These are phyloP conservation scores for Rhinopomastus cyanomelas DNA, from an alignment of 2,113 vertebrate genomes.

Conservation along the genomic window DNA sequence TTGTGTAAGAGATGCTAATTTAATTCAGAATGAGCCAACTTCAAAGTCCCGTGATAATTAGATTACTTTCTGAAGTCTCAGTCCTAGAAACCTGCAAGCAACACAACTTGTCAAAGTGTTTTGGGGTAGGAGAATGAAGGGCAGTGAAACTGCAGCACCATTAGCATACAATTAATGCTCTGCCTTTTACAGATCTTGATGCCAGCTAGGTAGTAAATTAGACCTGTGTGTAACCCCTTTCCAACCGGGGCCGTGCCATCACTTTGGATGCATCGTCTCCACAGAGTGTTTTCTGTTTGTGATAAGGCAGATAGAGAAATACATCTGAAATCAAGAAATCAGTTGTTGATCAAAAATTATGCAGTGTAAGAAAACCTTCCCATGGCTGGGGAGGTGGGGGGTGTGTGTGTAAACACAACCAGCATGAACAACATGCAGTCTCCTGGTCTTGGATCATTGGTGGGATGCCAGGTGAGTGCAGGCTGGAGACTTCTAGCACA, in stretches of 20 bases:
- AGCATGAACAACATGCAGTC: neutral
- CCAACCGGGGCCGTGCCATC: neutral
- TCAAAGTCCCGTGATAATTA: neutral
- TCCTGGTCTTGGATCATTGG: neutral
- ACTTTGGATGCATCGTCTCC: neutral
- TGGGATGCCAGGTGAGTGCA: neutral
- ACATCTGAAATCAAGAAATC: neutral
- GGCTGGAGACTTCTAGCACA: neutral
- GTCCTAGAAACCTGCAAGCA: neutral
- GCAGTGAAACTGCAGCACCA: neutral
- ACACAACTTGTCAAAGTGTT: neutral
- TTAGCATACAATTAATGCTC: neutral
- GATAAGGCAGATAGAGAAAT: neutral
- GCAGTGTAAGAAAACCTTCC: neutral
- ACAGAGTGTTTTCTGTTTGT: neutral
- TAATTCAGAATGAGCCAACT: neutral
- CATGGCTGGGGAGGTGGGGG: fast-evolving
- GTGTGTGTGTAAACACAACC: neutral
- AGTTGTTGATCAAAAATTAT: neutral
- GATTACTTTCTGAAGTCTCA: neutral
- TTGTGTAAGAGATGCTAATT: neutral
- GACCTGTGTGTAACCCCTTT: neutral
- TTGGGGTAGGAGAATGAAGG: neutral
- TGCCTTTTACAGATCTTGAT: neutral
- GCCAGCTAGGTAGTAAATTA: neutral